A percentile compares a stretch with the other conserved stretches of the same genome.
Conservation (phyloP, 2,797 vertebrate genomes). For the Parotocinclus haroldoi region DNA sequence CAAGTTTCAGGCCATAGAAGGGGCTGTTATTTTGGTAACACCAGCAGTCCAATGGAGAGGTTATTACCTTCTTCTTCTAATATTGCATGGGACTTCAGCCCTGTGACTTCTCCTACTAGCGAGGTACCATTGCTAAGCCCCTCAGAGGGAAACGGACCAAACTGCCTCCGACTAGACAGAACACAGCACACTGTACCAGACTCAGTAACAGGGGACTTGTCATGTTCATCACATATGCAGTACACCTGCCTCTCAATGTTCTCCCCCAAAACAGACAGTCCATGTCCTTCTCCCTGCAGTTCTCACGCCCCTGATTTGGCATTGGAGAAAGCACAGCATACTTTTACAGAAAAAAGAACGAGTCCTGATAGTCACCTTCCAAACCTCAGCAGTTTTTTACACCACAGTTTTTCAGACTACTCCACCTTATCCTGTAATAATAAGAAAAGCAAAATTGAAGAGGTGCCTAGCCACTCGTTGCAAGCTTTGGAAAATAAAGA, state of each 20-base stretch:
- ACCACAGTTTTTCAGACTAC: constrained; percentile 57
- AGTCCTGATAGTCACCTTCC: constrained; percentile 40
- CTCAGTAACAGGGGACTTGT: constrained; percentile 51
- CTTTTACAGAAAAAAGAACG: constrained; percentile 31
- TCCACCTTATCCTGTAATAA: constrained; percentile 60
- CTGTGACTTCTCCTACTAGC: constrained; percentile 65
- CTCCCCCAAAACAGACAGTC: constrained; percentile 53
- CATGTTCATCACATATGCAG: constrained; percentile 63
- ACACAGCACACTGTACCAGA: constrained; percentile 46
- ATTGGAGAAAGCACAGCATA: constrained; percentile 30
- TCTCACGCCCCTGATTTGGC: constrained; percentile 46
- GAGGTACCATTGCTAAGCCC: constrained; percentile 60
- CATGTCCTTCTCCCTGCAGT: constrained; percentile 45
- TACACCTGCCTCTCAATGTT: constrained; percentile 65
- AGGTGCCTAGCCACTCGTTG: constrained; percentile 46
- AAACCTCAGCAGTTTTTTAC: constrained; percentile 33
- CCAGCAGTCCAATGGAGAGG: constrained; percentile 73
- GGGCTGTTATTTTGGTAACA: constrained; percentile 75
- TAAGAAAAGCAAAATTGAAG: constrained; percentile 29
- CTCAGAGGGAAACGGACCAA: constrained; percentile 42
- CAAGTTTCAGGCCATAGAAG: constrained; percentile 66
- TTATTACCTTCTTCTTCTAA: constrained; percentile 46
- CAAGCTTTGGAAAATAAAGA: constrained; percentile 66
- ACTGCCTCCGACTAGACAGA: constrained; percentile 39
- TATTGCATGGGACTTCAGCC: constrained; percentile 78